Base-by-base conservation (phyloP, 1,140 invertebrate genomes). In the Drosophila orena region DNA sequence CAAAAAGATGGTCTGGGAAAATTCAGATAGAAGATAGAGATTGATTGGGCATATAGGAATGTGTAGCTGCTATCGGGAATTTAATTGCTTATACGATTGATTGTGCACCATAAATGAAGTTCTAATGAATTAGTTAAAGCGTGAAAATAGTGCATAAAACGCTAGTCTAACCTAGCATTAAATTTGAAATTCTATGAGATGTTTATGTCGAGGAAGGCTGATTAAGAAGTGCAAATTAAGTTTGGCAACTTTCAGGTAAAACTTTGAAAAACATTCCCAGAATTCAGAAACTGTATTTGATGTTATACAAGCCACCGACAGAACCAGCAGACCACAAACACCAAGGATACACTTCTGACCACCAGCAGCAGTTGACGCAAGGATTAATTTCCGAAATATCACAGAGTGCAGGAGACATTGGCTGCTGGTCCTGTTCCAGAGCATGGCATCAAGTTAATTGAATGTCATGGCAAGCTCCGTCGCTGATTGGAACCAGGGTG, bases 381-480 rank as follows among this genome's bases (percentile, higher is more conserved):
- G 59, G 38, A 43, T 27, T 56, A 70, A 70, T 70, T 49, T 70
- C 66, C 66, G 66, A 44, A 69, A 38, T 15, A 17, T 42, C 47
- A 30, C 59, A 44, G 43, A 58, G 58, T 77, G 81, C 70, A 79
- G 50, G 61, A 79, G 79, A 78, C 75, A 55, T 65, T 79, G 69
- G 69, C 75, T 76, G 49, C 66, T 55, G 70, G 72, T 30, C 27
- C 20, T 14, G 43, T 35, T 49, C 17, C 2, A 10, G 11, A 5
- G 50, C 30, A 38, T 22, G 17, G 46, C 52, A 86, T 81, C 62
- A 37, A 86, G 81, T 85, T 85, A 86, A 85, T 85, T 85, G 81
- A 85, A 85, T 81, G 78, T 59, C 66, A 68, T 42, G 61, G 47
- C 70, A 70, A 53, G 61, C 54, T 59, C 40, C 57, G 71, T 12